phyloP scores from a whole-genome alignment of 2,797 vertebrate genomes.

The Argya squamiceps region DNA sequence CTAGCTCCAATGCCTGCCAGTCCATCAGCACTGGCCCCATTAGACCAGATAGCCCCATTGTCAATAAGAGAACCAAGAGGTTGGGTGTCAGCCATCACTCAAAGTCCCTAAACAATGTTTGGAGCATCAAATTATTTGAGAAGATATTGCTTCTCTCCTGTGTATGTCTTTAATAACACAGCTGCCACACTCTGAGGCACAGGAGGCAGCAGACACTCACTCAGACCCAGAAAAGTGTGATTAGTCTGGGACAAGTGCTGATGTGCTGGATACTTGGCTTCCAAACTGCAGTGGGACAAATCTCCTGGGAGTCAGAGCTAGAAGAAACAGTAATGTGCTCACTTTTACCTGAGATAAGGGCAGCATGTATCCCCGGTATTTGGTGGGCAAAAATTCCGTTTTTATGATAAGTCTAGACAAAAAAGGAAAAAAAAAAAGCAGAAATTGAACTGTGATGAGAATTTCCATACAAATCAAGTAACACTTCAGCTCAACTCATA shows the following conservation, averaged over 20 bases:
- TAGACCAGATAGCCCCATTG: neutral
- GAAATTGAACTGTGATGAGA: neutral
- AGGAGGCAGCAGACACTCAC: neutral
- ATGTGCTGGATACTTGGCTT: neutral
- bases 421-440: neutral
- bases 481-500: neutral
- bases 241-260: neutral
- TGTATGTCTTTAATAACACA: neutral
- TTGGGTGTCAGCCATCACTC: neutral
- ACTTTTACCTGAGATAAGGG: slow-evolving; percentile 88
- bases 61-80: neutral
- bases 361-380: slow-evolving; percentile 85
- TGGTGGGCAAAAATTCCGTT: slow-evolving; percentile 92
- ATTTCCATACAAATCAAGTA: neutral
- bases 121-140: neutral
- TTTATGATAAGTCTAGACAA: slow-evolving; percentile 88
- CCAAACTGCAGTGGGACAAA: neutral
- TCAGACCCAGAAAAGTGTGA: neutral
- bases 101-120: neutral
- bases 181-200: rapidly evolving
- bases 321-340: neutral
- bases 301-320: rapidly evolving
- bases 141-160: neutral
- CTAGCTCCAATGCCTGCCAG: neutral
- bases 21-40: neutral